Conservation (phyloP, 2,888 invertebrate genomes). For the Pheosia tremula region DNA sequence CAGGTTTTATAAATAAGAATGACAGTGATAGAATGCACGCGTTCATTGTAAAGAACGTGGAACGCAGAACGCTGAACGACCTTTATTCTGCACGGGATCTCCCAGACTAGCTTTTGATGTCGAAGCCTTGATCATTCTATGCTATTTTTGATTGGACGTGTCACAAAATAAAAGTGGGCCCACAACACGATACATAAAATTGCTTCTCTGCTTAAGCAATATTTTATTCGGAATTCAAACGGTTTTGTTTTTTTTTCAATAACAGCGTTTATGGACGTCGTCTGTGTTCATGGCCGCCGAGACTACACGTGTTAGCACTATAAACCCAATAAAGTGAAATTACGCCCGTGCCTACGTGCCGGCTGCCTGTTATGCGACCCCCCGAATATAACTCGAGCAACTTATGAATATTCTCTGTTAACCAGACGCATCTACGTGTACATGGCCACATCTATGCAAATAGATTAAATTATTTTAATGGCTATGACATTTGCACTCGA, state of each 20-base stretch:
- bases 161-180: too few species aligned
- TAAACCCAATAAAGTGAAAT: constrained; percentile 61
- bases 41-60: too few species aligned
- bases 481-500: neutral
- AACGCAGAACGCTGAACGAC: too few species aligned
- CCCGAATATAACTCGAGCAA: constrained; percentile 36
- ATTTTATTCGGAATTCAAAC: neutral
- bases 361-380: constrained; percentile 36
- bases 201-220: neutral
- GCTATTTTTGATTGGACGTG: too few species aligned
- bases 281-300: constrained; percentile 57
- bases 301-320: constrained; percentile 57
- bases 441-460: neutral
- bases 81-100: too few species aligned
- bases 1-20: too few species aligned
- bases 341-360: constrained; percentile 48
- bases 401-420: constrained; percentile 49
- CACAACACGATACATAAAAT: neutral
- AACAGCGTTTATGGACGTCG: constrained; percentile 38
- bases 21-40: too few species aligned
- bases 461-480: neutral
- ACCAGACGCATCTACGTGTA: constrained; percentile 10
- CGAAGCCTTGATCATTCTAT: too few species aligned
- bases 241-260: constrained; percentile 37
- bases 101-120: too few species aligned